Conservation (phyloP, 2,113 vertebrate genomes). For the Protobothrops flavoviridis region DNA sequence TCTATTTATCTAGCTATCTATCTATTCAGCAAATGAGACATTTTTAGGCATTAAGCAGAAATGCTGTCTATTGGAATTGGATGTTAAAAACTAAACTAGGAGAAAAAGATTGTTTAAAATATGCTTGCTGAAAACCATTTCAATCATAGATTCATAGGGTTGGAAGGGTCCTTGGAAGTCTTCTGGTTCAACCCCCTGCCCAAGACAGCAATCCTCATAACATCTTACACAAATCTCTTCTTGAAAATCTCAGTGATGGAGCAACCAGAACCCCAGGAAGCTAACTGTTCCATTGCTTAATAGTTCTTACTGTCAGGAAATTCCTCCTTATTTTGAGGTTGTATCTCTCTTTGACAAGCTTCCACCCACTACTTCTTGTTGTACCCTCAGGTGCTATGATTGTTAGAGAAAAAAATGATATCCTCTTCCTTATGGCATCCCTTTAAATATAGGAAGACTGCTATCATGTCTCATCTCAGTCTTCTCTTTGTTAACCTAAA, state of each 20-base stretch:
- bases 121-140: background rate
- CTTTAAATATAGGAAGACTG: background rate
- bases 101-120: background rate
- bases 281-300: background rate
- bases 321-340: background rate
- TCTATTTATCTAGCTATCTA: background rate
- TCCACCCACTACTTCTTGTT: background rate
- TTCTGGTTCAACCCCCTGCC: background rate
- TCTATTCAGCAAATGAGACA: background rate
- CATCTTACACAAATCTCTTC: background rate
- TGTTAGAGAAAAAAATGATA: background rate
- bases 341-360: background rate
- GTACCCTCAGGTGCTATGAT: background rate
- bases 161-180: background rate
- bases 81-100: background rate
- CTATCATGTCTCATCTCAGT: background rate
- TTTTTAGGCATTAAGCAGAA: background rate
- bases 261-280: background rate
- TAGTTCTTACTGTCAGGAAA: background rate
- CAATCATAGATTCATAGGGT: background rate
- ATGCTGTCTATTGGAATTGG: background rate
- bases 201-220: background rate
- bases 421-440: background rate
- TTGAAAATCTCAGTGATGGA: background rate
- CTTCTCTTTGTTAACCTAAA: background rate